Evolutionary conservation across 2,888 invertebrate genomes (phyloP).

Genomic region (Gisinianus flammeolus): DNA sequence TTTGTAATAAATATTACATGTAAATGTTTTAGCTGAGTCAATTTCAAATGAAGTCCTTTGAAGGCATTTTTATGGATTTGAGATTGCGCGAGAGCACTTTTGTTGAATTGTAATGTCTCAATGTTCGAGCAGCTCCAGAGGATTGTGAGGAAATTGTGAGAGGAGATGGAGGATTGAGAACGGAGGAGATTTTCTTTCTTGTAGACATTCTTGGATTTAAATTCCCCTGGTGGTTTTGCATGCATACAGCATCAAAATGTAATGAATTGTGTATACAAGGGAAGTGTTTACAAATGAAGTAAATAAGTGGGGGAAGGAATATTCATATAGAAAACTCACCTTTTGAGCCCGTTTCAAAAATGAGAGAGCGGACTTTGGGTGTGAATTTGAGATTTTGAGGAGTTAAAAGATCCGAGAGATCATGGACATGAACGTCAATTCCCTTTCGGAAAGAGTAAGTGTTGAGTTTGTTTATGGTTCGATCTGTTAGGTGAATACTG

Average conservation of each 20-base stretch:
- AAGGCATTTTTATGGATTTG: neutral
- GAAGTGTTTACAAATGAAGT: no score
- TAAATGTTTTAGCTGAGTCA: neutral
- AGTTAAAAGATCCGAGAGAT: no score
- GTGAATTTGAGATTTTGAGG: neutral
- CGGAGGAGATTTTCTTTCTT: neutral
- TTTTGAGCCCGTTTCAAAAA: neutral
- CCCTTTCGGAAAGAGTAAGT: neutral
- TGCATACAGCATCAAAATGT: no score
- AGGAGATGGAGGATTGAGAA: no score
- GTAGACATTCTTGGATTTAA: neutral
- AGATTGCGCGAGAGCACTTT: neutral
- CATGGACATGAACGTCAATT: neutral
- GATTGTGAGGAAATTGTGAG: slow-evolving; percentile 8
- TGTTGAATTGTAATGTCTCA: neutral
- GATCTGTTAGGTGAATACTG: neutral
- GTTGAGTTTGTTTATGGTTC: neutral
- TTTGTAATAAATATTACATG: neutral
- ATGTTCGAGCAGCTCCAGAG: slow-evolving; percentile 14
- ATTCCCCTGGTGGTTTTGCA: neutral
- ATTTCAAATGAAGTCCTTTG: neutral
- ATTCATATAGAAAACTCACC: no score
- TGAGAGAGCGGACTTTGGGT: neutral
- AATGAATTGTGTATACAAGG: no score
- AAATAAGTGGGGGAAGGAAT: no score